These are phyloP conservation scores for Pomphorhynchus laevis DNA, from an alignment of 1,140 invertebrate species.

Conservation along the genomic window DNA sequence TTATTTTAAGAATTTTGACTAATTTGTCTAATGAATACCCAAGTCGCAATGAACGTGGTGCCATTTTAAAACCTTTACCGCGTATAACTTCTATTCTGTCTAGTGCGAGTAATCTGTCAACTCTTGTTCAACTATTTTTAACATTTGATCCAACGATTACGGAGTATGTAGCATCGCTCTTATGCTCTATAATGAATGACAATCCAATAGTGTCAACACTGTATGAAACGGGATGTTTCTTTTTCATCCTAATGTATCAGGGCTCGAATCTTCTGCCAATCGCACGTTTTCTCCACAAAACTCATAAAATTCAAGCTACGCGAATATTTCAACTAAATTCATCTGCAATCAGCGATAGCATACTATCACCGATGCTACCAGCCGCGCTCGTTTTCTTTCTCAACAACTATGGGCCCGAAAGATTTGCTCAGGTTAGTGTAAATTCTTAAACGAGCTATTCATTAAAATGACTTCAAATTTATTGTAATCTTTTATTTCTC, in stretches of 20 bases:
- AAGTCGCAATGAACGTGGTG: constrained; percentile 47
- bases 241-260: constrained; percentile 94
- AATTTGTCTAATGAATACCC: constrained; percentile 67
- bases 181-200: constrained; percentile 58
- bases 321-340: no score
- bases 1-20: constrained; percentile 64
- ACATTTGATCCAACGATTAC: constrained; percentile 88
- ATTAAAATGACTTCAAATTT: no score
- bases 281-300: constrained; percentile 56
- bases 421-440: constrained; percentile 64
- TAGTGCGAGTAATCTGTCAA: constrained; percentile 49
- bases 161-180: constrained; percentile 46
- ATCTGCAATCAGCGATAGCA: no score
- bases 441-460: no score
- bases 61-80: constrained; percentile 64
- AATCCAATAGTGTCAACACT: constrained; percentile 69
- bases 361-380: constrained; percentile 60
- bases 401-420: constrained; percentile 83
- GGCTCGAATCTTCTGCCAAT: constrained; percentile 84
- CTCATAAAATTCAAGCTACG: constrained; percentile 70
- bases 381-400: constrained; percentile 97
- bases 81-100: constrained; percentile 52
- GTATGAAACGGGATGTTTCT: constrained; percentile 76
- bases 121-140: constrained; percentile 58
- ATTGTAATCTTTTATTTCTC: no score